A percentile compares a stretch with the other conserved stretches of the same genome.
phyloP scores from a whole-genome alignment of 53 echinoderm and acorn worm genomes.

The Stichopus horrens region DNA sequence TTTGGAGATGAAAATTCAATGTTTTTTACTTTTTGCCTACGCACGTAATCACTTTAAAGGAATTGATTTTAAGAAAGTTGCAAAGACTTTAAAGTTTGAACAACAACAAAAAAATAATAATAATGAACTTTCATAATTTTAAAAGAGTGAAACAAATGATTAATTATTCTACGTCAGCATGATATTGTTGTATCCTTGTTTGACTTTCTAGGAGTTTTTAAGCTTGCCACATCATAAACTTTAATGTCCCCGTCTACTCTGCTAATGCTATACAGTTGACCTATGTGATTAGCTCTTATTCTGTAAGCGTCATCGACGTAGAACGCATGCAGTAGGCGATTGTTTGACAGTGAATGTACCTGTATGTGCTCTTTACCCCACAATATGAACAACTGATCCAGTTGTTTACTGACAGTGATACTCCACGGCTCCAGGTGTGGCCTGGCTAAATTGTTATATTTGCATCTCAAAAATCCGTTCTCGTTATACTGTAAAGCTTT shows the following conservation, averaged over 20 bases:
- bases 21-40: too few species aligned
- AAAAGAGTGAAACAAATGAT: too few species aligned
- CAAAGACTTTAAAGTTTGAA: too few species aligned
- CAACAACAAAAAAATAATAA: too few species aligned
- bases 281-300: not conserved
- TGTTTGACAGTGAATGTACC: not conserved
- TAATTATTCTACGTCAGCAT: not conserved
- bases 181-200: not conserved
- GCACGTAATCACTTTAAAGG: too few species aligned
- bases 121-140: too few species aligned
- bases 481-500: conserved; percentile 5
- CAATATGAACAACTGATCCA: not conserved
- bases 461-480: not conserved
- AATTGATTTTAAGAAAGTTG: too few species aligned
- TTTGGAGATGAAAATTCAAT: too few species aligned
- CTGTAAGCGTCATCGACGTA: not conserved
- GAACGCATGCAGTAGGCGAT: not conserved
- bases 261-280: not conserved
- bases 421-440: not conserved
- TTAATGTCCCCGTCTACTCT: not conserved
- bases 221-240: not conserved
- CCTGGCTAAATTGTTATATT: not conserved
- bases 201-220: not conserved
- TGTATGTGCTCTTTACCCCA: not conserved
- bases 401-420: not conserved